These are phyloP conservation scores for Pterocles gutturalis DNA, from an alignment of 2,113 vertebrate genomes.

Conservation along the genomic window DNA sequence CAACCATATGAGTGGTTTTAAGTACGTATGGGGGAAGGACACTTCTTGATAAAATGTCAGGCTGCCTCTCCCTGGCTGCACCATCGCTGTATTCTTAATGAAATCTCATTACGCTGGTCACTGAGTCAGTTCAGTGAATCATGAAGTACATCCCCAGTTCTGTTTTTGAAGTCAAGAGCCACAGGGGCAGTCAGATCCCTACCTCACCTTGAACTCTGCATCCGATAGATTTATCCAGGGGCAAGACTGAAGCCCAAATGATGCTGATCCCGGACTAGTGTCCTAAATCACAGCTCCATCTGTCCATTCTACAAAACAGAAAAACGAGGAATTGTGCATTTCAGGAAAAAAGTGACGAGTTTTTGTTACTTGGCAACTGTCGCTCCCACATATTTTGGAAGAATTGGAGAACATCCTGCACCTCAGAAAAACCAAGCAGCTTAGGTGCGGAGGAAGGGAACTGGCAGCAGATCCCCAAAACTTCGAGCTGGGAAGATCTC, in stretches of 20 bases:
- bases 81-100: neutral
- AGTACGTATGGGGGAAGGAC: neutral
- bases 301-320: neutral
- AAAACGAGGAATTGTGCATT: neutral
- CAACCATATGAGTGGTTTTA: neutral
- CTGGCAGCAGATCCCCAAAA: constrained; percentile 37
- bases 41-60: neutral
- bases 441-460: constrained; percentile 35
- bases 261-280: neutral
- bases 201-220: neutral
- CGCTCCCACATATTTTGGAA: constrained; percentile 46
- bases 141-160: neutral
- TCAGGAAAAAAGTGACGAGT: constrained; percentile 7
- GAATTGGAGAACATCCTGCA: constrained; percentile 30
- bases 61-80: neutral
- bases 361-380: constrained; percentile 63
- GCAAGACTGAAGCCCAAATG: neutral
- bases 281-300: neutral
- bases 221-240: neutral
- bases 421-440: neutral
- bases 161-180: neutral
- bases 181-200: neutral
- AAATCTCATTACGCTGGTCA: constrained; percentile 14
- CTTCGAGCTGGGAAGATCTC: constrained; percentile 9
- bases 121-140: neutral